Evolutionary conservation across 2,888 invertebrate genomes (phyloP).

Genomic region (Xylophagus ater): DNA sequence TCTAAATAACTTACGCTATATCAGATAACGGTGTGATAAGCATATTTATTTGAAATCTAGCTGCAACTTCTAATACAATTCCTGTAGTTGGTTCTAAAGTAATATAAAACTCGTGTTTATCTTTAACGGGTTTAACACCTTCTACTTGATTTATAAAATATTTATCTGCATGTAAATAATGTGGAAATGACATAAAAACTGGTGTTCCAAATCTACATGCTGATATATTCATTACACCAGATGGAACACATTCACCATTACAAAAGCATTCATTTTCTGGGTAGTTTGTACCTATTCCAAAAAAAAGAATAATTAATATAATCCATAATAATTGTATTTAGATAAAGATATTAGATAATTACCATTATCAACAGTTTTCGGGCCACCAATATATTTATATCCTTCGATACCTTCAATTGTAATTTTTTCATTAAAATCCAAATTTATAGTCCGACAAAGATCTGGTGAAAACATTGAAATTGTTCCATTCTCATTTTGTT

Average conservation of each 20-base stretch:
- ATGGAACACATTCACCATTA: constrained; percentile 58
- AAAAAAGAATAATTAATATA: constrained; percentile 17
- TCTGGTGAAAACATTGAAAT: constrained; percentile 62
- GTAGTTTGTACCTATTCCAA: constrained; percentile 48
- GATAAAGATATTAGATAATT: constrained; percentile 15
- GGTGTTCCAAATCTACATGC: constrained; percentile 71
- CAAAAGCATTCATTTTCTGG: constrained; percentile 61
- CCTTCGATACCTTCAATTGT: constrained; percentile 48
- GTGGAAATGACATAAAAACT: constrained; percentile 72
- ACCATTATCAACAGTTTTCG: constrained; percentile 58
- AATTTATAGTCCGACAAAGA: constrained; percentile 56
- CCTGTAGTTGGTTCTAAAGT: constrained; percentile 65
- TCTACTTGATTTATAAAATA: constrained; percentile 49
- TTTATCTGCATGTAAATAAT: constrained; percentile 68
- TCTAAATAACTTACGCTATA: constrained; percentile 48
- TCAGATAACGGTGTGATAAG: constrained; percentile 51
- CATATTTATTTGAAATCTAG: constrained; percentile 69
- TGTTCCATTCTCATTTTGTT: constrained; percentile 45
- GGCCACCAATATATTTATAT: constrained; percentile 55
- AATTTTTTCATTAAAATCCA: constrained; percentile 51
- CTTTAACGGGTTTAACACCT: constrained; percentile 57
- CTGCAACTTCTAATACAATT: constrained; percentile 62
- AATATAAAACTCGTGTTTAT: constrained; percentile 64
- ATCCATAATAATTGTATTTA: background rate
- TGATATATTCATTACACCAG: constrained; percentile 67